Evolutionary conservation across 2,113 vertebrate species (phyloP), one percentile per base, ranked within the genome.

Genomic region (Strix uralensis): DNA sequence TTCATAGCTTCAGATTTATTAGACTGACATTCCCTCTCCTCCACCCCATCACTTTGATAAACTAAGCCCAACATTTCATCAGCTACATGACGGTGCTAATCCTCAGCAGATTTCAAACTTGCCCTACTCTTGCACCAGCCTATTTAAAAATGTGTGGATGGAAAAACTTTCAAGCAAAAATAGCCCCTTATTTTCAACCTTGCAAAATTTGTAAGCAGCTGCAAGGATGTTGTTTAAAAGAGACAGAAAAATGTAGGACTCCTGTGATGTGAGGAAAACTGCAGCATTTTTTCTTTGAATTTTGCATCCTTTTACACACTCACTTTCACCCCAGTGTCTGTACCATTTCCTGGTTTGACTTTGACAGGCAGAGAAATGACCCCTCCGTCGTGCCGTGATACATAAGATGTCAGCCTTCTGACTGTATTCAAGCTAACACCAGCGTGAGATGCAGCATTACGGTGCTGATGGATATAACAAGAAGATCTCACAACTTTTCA

Each of bases 1-100:
- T 47, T 86, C 72, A 32, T 38, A 71, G 61, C 72, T 90, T 94
- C 77, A 72, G 59, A 92, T 93, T 88, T 92, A 78, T 55, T 81
- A 59, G 47, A 59, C 30, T 66, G 66, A 82, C 21, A 83, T 71
- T 77, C 49, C 88, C 44, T 63, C 52, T 84, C n/a, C 62, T 29
- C 42, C 63, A 74, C 25, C 38, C 52, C 47, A 69, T 57, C 44
- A 86, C 46, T 88, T 90, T 66, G 49, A 85, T 55, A 86, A 86
- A 72, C 75, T 80, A 93, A 92, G 40, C 16, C 65, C 7, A 75
- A 36, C 25, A 30, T 79, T 84, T 94, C n/a, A 84, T 59, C 57
- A 75, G 61, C 57, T 63, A 79, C 10, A 17, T 26, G 72, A 63
- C 0, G 1, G 59, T 69, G 54, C 52, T 88, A 83, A 81, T 61